phyloP scores from a whole-genome alignment of 2,797 vertebrate genomes.

The Lerista edwardsae region DNA sequence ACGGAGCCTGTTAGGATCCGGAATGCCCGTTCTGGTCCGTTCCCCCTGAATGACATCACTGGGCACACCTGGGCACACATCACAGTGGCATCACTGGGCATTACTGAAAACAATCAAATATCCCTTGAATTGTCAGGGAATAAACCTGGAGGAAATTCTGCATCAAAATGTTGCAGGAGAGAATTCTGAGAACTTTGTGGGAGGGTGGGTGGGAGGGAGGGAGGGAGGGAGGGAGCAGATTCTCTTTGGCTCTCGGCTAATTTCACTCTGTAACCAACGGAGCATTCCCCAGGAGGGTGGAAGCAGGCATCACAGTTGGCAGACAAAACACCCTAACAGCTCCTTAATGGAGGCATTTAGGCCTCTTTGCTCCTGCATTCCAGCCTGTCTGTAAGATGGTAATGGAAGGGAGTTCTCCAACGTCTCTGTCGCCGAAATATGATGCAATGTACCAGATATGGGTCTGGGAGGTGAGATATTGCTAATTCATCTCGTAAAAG shows the following conservation, averaged over 20 bases:
- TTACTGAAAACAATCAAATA: background rate
- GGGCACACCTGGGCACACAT: too few species aligned
- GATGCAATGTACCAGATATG: background rate
- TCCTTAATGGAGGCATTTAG: conserved; percentile 17
- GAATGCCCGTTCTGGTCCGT: too few species aligned
- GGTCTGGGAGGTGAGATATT: background rate
- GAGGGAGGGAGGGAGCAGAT: background rate
- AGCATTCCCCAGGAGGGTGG: background rate
- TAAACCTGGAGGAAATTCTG: background rate
- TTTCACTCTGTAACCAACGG: background rate
- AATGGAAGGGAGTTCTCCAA: background rate
- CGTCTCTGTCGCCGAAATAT: background rate
- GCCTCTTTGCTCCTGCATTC: background rate
- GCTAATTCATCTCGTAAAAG: background rate
- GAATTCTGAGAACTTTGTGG: background rate
- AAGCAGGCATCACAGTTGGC: background rate
- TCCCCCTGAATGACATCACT: too few species aligned
- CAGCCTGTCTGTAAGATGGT: background rate
- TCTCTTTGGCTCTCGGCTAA: background rate
- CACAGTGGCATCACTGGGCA: too few species aligned
- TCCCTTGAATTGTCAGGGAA: background rate
- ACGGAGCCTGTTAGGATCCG: too few species aligned
- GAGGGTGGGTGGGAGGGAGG: too few species aligned
- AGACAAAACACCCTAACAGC: background rate
- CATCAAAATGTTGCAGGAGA: background rate